phyloP scores from a whole-genome alignment of 2,888 invertebrate genomes.

The Tipula helvola region DNA sequence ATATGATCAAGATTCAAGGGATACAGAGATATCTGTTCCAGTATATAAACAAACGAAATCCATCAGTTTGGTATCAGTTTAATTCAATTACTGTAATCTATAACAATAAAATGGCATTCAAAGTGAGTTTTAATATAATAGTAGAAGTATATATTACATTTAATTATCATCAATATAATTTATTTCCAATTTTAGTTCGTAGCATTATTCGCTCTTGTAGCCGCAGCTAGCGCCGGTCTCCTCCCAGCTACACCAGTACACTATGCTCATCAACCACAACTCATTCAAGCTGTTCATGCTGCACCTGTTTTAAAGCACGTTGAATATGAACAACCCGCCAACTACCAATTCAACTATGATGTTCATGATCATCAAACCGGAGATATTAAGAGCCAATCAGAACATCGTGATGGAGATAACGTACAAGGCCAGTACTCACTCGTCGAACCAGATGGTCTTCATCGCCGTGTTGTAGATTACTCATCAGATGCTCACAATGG shows the following conservation, averaged over 20 bases:
- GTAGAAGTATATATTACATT: neutral
- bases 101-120: neutral
- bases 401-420: neutral
- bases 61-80: too few relatives aligned
- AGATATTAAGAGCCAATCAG: constrained; percentile 20
- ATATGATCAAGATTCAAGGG: neutral
- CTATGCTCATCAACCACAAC: neutral
- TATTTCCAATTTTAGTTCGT: neutral
- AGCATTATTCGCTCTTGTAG: neutral
- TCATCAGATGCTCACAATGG: neutral
- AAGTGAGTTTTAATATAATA: neutral
- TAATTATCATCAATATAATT: neutral
- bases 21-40: neutral
- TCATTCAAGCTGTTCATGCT: neutral
- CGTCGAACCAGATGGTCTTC: neutral
- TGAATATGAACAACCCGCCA: neutral
- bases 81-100: neutral
- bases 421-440: neutral
- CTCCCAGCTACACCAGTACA: neutral
- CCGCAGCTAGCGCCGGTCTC: neutral
- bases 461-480: neutral
- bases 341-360: neutral
- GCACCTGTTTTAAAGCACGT: neutral
- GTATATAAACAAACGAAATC: neutral
- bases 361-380: neutral